Evolutionary conservation across 2,113 vertebrate genomes (phyloP).

Genomic region (Pardalotus punctatus): DNA sequence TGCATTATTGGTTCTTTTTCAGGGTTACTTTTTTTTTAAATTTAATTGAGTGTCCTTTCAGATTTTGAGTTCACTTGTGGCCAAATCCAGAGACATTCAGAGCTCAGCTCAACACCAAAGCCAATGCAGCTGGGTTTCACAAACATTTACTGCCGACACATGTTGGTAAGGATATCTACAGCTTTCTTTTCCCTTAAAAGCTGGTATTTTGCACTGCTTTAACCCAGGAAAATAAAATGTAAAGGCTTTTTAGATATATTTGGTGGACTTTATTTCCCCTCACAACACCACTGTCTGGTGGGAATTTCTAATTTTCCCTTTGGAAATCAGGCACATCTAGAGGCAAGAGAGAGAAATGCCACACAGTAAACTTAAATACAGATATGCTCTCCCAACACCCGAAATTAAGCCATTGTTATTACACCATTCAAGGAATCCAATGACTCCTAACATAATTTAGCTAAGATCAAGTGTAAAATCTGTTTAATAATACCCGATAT

Average conservation of each 20-base stretch:
- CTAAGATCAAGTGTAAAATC: conserved; percentile 56
- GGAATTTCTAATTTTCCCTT: background rate
- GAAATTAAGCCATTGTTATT: conserved; percentile 1
- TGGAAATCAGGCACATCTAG: background rate
- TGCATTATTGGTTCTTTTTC: accelerated
- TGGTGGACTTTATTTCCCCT: accelerated
- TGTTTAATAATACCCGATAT: conserved; percentile 35
- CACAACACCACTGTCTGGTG: background rate
- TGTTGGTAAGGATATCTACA: background rate
- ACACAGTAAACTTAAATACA: background rate
- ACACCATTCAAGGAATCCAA: background rate
- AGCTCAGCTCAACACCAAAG: background rate
- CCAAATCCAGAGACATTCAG: background rate
- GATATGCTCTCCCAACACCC: background rate
- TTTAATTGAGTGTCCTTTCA: background rate
- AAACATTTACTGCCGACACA: background rate
- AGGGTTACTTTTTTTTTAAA: background rate
- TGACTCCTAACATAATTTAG: conserved; percentile 26
- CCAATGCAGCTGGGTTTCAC: background rate
- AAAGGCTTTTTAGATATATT: background rate
- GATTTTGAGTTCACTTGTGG: background rate
- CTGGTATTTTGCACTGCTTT: background rate
- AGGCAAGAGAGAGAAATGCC: background rate
- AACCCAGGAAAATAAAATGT: background rate
- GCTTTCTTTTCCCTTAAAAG: background rate